Evolutionary conservation across 64 coral and sea anemone genomes (phyloP), one percentile per base, ranked within the genome.

Genomic region (Trachythela sp.): DNA sequence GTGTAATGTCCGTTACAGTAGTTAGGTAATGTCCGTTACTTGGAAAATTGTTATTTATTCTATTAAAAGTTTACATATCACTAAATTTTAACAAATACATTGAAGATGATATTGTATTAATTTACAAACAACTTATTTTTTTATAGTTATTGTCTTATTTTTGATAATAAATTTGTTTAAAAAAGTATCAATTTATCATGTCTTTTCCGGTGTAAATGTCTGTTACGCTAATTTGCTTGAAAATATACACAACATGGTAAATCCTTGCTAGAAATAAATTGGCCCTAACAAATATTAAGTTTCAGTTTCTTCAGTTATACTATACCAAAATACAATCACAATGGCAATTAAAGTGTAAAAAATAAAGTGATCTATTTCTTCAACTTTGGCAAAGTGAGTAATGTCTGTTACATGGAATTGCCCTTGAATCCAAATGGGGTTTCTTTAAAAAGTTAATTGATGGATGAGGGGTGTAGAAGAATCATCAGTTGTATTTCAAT

Each of bases 1-100:
- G 75, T 84, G 80, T 85, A 90, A 89, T 89, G 48, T 59, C 88
- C 72, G 75, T 89, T 90, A 84, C 32, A 20, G 13, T 52, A 11
- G 13, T 15, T 20, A 11, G 22, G 49, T 52, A 52, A 52, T 20
- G 49, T 52, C 49, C 8, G 49, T 52, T 52, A 52, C 49, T 11
- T 52, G 13, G 22, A 52, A 52, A 52, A 52, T 52, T 52, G 49
- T n/a, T n/a, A n/a, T n/a, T n/a, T n/a, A n/a, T n/a, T n/a, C n/a
- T n/a, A n/a, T n/a, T n/a, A n/a, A n/a, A n/a, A n/a, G n/a, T n/a
- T n/a, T n/a, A n/a, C n/a, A n/a, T n/a, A n/a, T n/a, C n/a, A n/a
- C n/a, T n/a, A n/a, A n/a, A n/a, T n/a, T n/a, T n/a, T n/a, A n/a
- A n/a, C n/a, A n/a, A n/a, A n/a, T n/a, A n/a, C n/a, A n/a, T n/a